Evolutionary conservation across 2,888 invertebrate genomes (phyloP).

Genomic region (Hypolimnas misippus): DNA sequence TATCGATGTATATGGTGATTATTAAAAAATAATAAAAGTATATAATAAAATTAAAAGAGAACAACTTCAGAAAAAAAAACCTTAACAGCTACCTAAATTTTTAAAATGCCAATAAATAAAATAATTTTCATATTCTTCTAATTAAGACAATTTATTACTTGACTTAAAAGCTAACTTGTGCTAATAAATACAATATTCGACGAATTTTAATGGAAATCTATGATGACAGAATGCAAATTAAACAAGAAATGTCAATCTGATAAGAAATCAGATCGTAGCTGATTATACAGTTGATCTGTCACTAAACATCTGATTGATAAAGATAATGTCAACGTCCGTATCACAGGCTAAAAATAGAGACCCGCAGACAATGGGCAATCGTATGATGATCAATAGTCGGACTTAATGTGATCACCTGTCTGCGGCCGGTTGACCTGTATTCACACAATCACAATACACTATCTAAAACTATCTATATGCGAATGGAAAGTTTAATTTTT

Average conservation of each 20-base stretch:
- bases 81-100: background rate
- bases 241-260: background rate
- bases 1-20: too few relatives aligned
- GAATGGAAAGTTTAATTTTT: slow-evolving; percentile 20
- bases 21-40: too few relatives aligned
- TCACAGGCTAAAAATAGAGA: slow-evolving; percentile 44
- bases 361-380: slow-evolving; percentile 52
- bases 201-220: background rate
- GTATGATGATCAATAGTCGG: slow-evolving; percentile 29
- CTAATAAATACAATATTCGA: background rate
- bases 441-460: slow-evolving; percentile 25
- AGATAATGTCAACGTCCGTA: slow-evolving; percentile 58
- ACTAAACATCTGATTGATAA: slow-evolving; percentile 53
- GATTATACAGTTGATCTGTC: slow-evolving; percentile 48
- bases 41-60: too few relatives aligned
- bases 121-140: background rate
- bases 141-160: background rate
- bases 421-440: slow-evolving; percentile 65
- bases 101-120: background rate
- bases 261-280: slow-evolving; percentile 1
- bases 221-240: background rate
- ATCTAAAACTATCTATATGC: slow-evolving; percentile 2
- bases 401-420: slow-evolving; percentile 62
- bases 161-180: background rate
- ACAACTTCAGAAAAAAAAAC: too few relatives aligned